Evolutionary conservation across 2,797 vertebrate genomes (phyloP).

Genomic region (Ptychadena robeensis): DNA sequence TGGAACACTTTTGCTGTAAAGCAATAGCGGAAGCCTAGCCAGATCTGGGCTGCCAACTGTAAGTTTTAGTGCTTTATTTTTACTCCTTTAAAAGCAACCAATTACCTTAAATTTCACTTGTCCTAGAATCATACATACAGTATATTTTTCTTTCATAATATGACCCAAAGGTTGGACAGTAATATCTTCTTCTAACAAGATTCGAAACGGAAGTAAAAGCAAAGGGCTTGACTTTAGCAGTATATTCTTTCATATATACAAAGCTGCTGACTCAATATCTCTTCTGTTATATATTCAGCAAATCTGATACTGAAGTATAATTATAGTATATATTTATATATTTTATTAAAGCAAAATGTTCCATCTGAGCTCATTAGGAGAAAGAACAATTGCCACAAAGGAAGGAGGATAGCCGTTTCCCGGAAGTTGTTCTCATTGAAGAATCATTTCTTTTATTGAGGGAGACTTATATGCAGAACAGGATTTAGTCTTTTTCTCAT

Average conservation of each 20-base stretch:
- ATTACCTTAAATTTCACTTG: background rate
- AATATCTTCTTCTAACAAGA: slow-evolving; percentile 16
- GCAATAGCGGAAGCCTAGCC: too few species aligned
- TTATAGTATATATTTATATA: slow-evolving; percentile 34
- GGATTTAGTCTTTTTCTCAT: slow-evolving; percentile 3
- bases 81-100: too few species aligned
- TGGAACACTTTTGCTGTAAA: too few species aligned
- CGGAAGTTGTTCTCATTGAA: slow-evolving; percentile 4
- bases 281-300: slow-evolving; percentile 22
- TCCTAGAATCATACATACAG: background rate
- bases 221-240: slow-evolving; percentile 3
- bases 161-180: slow-evolving; percentile 22
- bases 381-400: slow-evolving; percentile 12
- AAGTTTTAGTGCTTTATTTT: too few species aligned
- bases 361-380: slow-evolving; percentile 16
- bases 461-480: background rate
- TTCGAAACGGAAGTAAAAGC: slow-evolving; percentile 18
- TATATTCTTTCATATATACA: slow-evolving; percentile 4
- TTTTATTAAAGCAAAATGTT: slow-evolving; percentile 25
- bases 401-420: slow-evolving; percentile 7
- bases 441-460: slow-evolving; percentile 15
- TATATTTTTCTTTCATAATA: background rate
- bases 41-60: too few species aligned
- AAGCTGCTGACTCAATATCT: slow-evolving; percentile 37
- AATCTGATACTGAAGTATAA: slow-evolving; percentile 37